Evolutionary conservation across 2,888 invertebrate genomes (phyloP), one percentile per base, ranked within the genome.

Genomic region (Eristalinus aeneus): DNA sequence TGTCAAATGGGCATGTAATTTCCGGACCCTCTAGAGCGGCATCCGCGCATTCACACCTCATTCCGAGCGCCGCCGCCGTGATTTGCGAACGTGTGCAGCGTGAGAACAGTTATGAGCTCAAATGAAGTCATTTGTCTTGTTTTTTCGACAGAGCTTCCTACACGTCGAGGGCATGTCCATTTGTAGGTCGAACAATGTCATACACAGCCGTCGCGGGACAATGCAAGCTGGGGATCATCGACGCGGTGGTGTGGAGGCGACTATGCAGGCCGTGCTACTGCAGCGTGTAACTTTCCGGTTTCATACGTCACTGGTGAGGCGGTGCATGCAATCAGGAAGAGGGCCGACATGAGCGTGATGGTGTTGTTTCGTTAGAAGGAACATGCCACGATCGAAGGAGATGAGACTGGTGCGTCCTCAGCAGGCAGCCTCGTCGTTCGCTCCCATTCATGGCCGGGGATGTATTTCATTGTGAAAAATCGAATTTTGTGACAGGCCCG

Each of bases 71-170:
- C 5, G 2, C 0, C 23, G 11, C 23, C 20, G 72, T 58, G 63
- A 65, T 69, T 63, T 22, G 36, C 46, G 73, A 73, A 73, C 72
- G 8, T 46, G 46, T 8, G 46, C 46, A 56, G 27, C 68, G 83
- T 34, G 36, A 69, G 68, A 79, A 84, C 69, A 74, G 74, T 79
- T 79, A 74, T 68, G 36, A 67, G 36, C 82, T 56, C 72, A 63
- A 73, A 73, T 82, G 63, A 82, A 82, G 73, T 63, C 72, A 68
- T 82, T 78, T 78, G 77, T 79, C 27, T 34, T 20, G 61, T 67
- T 65, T 58, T 60, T 53, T 72, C 46, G n/a, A 46, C 46, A 46
- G 46, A 46, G 46, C n/a, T 16, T 46, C 46, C 46, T 27, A n/a
- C 46, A 54, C 16, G 20, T 9, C 64, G 6, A n/a, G 34, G 27